Conservation (phyloP, 2,113 vertebrate genomes). For the Pipra filicauda region DNA sequence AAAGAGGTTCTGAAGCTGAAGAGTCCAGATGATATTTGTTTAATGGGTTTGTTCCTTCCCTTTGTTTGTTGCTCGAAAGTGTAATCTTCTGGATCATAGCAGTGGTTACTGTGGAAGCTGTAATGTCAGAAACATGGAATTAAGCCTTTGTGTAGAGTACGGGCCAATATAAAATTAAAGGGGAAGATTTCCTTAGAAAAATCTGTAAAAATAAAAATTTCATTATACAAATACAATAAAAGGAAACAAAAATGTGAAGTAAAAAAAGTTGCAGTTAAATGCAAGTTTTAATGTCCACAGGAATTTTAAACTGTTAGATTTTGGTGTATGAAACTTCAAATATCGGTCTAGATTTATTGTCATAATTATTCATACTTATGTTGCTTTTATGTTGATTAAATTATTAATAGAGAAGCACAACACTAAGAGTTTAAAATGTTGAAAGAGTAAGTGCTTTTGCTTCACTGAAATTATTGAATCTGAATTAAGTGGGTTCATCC, state of each 20-base stretch:
- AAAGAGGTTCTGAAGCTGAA: background rate
- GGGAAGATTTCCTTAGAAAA: background rate
- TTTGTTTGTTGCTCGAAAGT: background rate
- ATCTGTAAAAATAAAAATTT: background rate
- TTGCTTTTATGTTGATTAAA: constrained; percentile 55
- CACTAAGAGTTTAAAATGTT: constrained; percentile 18
- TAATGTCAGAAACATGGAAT: background rate
- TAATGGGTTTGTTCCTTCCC: background rate
- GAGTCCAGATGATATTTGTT: background rate
- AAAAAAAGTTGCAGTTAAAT: background rate
- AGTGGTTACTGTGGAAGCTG: background rate
- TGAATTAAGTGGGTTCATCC: constrained; percentile 18
- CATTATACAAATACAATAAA: background rate
- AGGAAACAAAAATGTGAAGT: background rate
- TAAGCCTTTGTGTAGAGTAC: background rate
- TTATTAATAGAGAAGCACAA: constrained; percentile 16
- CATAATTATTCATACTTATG: constrained; percentile 13
- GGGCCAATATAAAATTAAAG: background rate
- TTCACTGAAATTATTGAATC: constrained; percentile 52
- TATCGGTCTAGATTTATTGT: constrained; percentile 40
- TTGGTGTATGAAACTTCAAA: background rate
- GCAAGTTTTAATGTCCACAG: background rate
- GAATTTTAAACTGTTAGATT: background rate
- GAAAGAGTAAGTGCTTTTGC: constrained; percentile 37
- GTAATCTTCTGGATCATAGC: background rate